Conservation (phyloP, 1,140 invertebrate species). For the Tetragnatha versicolor region DNA sequence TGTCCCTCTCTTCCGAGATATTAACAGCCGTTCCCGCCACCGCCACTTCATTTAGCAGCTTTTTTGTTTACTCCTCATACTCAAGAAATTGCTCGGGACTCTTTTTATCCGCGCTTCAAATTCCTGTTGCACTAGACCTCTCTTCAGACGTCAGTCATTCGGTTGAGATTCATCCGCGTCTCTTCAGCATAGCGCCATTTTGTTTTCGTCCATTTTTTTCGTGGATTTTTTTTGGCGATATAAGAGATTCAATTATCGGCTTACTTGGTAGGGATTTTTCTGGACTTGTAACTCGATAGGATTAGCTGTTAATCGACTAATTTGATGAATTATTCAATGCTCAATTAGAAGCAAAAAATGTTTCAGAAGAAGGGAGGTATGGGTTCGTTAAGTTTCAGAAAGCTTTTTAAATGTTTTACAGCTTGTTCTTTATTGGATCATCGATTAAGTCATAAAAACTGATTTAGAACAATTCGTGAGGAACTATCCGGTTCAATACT, state of each 20-base stretch:
- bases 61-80: neutral
- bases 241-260: slow-evolving; percentile 47
- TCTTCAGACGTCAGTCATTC: slow-evolving; percentile 8
- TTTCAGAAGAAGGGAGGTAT: neutral
- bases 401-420: slow-evolving; percentile 28
- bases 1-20: slow-evolving; percentile 29
- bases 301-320: slow-evolving; percentile 34
- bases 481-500: no score
- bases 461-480: no score
- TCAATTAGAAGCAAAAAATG: slow-evolving; percentile 22
- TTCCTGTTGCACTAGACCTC: slow-evolving; percentile 32
- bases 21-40: slow-evolving; percentile 37
- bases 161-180: neutral
- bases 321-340: slow-evolving; percentile 48
- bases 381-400: slow-evolving; percentile 27
- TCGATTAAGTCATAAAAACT: slow-evolving; percentile 11
- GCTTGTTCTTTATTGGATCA: slow-evolving; percentile 16
- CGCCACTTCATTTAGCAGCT: slow-evolving; percentile 40
- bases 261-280: slow-evolving; percentile 23
- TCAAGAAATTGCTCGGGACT: neutral
- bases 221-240: neutral
- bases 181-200: neutral
- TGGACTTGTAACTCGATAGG: slow-evolving; percentile 24
- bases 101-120: slow-evolving; percentile 7
- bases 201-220: slow-evolving; percentile 1